Evolutionary conservation across 2,113 vertebrate genomes (phyloP).

Genomic region (Zonotrichia leucophrys): DNA sequence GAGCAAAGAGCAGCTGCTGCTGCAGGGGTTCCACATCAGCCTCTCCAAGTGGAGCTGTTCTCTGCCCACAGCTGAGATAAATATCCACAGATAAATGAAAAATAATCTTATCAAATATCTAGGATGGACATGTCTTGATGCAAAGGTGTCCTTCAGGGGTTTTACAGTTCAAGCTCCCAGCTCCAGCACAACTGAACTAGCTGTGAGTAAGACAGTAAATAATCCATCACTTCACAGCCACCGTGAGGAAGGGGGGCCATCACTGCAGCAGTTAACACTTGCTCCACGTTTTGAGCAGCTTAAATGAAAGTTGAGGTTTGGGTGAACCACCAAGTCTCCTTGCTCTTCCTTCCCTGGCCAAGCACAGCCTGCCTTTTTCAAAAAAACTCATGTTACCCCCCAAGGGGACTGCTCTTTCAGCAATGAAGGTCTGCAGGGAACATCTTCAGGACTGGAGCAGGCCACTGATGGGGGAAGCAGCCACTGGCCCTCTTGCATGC

Average conservation of each 20-base stretch:
- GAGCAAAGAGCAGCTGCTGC: not conserved
- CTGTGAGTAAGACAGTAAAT: not conserved
- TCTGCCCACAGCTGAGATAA: not conserved
- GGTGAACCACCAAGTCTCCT: not conserved
- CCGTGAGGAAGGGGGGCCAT: fast-evolving
- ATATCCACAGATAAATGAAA: not conserved
- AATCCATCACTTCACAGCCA: not conserved
- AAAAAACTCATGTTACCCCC: fast-evolving
- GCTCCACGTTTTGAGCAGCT: not conserved
- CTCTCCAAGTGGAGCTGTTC: fast-evolving
- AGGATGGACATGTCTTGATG: not conserved
- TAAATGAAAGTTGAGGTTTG: not conserved
- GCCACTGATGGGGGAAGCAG: not conserved
- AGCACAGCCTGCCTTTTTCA: not conserved
- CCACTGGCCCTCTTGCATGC: not conserved
- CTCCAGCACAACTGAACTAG: not conserved
- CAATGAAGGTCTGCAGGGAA: not conserved
- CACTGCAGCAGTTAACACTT: not conserved
- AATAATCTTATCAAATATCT: not conserved
- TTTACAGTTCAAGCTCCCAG: not conserved
- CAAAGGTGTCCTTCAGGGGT: not conserved
- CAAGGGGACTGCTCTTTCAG: not conserved
- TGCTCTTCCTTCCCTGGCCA: not conserved
- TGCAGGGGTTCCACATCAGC: fast-evolving
- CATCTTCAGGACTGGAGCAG: not conserved